Conservation (phyloP, 1,140 invertebrate genomes). For the Scaptodrosophila lebanonensis region DNA sequence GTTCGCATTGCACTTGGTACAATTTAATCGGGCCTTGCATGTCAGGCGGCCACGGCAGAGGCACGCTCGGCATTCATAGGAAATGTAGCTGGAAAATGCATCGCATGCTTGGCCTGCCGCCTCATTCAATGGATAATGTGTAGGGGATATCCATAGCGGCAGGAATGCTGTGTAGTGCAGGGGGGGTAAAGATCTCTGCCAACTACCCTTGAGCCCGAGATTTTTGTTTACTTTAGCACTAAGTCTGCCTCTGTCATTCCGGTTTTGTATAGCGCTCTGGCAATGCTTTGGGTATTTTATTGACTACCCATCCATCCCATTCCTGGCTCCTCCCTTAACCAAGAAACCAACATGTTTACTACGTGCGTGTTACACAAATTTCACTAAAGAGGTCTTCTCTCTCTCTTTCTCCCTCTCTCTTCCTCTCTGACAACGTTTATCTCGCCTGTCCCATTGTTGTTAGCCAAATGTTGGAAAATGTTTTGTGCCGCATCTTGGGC, state of each 20-base stretch:
- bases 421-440: conserved; percentile 11
- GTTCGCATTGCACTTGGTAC: conserved; percentile 42
- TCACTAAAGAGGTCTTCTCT: conserved; percentile 6
- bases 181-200: neutral
- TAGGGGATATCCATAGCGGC: too few species aligned
- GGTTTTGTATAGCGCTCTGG: too few species aligned
- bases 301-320: too few species aligned
- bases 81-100: conserved; percentile 37
- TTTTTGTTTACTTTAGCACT: conserved; percentile 27
- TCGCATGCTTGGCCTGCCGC: conserved; percentile 12
- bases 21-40: conserved; percentile 54
- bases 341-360: neutral
- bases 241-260: conserved; percentile 5
- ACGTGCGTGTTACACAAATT: conserved; percentile 8
- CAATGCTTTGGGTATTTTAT: conserved; percentile 52
- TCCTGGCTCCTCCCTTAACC: conserved; percentile 1
- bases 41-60: neutral
- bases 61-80: conserved; percentile 22
- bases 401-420: neutral
- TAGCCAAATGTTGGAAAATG: conserved; percentile 68
- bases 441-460: conserved; percentile 54
- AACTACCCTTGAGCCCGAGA: conserved; percentile 34
- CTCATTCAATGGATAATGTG: neutral
- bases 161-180: neutral
- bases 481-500: conserved; percentile 30